Conservation (phyloP, 2,113 vertebrate species). For the Corynorhinus townsendii region DNA sequence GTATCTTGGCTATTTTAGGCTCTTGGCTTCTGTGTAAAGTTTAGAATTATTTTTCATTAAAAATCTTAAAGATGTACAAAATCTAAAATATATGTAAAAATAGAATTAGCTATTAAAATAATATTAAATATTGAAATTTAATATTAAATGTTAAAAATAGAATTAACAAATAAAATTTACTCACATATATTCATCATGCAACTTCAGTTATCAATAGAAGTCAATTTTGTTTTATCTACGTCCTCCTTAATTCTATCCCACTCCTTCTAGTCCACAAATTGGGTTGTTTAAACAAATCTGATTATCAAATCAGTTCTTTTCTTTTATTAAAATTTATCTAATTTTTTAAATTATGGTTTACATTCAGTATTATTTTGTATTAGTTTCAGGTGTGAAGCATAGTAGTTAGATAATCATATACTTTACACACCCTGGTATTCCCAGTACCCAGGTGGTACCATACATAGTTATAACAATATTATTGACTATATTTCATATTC, state of each 20-base stretch:
- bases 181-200: neutral
- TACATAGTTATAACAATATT: neutral
- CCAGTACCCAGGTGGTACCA: neutral
- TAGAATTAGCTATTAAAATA: neutral
- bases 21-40: neutral
- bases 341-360: neutral
- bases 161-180: neutral
- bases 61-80: neutral
- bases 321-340: neutral
- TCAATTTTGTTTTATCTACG: neutral
- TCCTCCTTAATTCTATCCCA: neutral
- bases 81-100: neutral
- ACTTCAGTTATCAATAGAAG: neutral
- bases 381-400: neutral
- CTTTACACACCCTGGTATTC: neutral
- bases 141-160: neutral
- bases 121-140: neutral
- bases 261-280: neutral
- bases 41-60: conserved; percentile 12
- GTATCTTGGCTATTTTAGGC: neutral
- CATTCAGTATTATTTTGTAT: neutral
- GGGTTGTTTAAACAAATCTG: neutral
- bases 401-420: neutral
- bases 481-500: neutral
- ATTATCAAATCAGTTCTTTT: neutral